Evolutionary conservation across 2,888 invertebrate genomes (phyloP).

Genomic region (Tenthredo notha): DNA sequence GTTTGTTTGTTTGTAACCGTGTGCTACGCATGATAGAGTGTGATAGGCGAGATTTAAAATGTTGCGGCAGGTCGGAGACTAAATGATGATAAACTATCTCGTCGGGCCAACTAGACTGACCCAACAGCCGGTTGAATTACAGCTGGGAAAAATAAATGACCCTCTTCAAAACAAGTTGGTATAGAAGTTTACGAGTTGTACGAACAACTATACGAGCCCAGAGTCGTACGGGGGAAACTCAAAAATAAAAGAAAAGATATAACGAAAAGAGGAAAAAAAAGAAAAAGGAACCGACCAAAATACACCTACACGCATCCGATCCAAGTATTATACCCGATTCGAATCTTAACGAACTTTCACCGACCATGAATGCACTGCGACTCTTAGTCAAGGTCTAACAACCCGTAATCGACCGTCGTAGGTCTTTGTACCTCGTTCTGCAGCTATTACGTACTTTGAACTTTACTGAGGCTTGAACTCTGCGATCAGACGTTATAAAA

Average conservation of each 20-base stretch:
- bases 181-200: constrained; percentile 53
- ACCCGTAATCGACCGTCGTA: constrained; percentile 36
- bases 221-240: constrained; percentile 42
- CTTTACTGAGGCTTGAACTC: neutral
- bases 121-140: constrained; percentile 72
- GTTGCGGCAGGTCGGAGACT: constrained; percentile 76
- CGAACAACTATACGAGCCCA: constrained; percentile 41
- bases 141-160: constrained; percentile 61
- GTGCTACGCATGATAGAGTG: constrained; percentile 60
- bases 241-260: constrained; percentile 57
- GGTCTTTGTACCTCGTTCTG: constrained; percentile 33
- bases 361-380: neutral
- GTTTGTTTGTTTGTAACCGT: constrained; percentile 50
- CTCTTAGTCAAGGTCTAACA: constrained; percentile 37
- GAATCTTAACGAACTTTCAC: constrained; percentile 47
- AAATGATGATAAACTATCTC: constrained; percentile 78
- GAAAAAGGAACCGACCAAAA: constrained; percentile 34
- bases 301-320: constrained; percentile 24
- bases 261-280: constrained; percentile 44
- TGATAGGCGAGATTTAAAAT: constrained; percentile 77
- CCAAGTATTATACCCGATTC: neutral
- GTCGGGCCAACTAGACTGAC: constrained; percentile 73
- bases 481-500: no score
- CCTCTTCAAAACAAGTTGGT: constrained; percentile 53
- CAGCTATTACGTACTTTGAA: constrained; percentile 35